phyloP scores from a whole-genome alignment of 1,140 invertebrate genomes.

The Lepidurus packardi region DNA sequence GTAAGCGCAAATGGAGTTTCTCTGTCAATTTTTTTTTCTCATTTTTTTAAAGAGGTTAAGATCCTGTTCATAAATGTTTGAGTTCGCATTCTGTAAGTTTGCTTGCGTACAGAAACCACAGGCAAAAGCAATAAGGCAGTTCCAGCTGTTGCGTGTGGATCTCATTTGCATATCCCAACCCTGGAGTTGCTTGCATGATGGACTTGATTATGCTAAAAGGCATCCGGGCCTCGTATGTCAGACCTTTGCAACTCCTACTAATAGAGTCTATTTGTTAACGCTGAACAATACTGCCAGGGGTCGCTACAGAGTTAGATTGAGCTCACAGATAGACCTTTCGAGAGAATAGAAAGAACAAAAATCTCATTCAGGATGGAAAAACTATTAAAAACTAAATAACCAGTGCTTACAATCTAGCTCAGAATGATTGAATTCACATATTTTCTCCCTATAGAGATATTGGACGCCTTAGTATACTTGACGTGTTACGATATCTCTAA shows the following conservation, averaged over 20 bases:
- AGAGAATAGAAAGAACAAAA: not conserved
- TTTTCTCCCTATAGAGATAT: no score
- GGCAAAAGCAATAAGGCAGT: constrained; percentile 21
- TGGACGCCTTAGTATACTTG: no score
- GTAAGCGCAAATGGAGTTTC: not conserved
- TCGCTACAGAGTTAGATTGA: not conserved
- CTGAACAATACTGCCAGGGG: constrained; percentile 17
- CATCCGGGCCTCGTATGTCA: constrained; percentile 20
- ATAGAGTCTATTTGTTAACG: constrained; percentile 19
- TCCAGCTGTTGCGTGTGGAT: constrained; percentile 13
- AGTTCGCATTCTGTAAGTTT: constrained; percentile 9
- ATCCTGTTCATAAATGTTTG: constrained; percentile 22
- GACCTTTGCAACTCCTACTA: constrained; percentile 18
- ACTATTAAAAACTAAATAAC: no score
- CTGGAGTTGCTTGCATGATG: constrained; percentile 21
- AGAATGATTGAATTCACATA: no score
- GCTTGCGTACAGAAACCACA: constrained; percentile 14
- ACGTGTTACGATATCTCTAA: no score
- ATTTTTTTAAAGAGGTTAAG: not conserved
- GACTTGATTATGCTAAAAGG: constrained; percentile 22
- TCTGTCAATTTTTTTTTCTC: not conserved
- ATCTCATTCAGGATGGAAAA: no score
- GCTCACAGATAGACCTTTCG: not conserved
- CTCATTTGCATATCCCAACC: constrained; percentile 18
- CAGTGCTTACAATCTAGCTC: no score